Evolutionary conservation across 2,113 vertebrate genomes (phyloP).

Genomic region (Ailurus styani): DNA sequence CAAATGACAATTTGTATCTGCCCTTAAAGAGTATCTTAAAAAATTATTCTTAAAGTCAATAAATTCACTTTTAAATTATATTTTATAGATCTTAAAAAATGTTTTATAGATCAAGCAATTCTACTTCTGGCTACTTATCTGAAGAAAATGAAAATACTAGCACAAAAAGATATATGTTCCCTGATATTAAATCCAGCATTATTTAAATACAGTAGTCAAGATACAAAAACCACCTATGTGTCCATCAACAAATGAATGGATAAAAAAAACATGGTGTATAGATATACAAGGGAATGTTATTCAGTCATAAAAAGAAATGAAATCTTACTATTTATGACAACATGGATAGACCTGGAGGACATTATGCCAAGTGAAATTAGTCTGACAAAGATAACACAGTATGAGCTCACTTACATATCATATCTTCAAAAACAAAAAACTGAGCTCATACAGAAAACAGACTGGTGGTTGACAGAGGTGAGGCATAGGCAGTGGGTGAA

Average conservation of each 20-base stretch:
- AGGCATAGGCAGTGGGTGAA: background rate
- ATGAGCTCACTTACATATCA: background rate
- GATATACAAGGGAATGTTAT: background rate
- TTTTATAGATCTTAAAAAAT: background rate
- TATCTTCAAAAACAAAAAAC: background rate
- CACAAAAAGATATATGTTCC: background rate
- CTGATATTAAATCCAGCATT: background rate
- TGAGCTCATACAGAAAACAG: background rate
- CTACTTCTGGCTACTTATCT: background rate
- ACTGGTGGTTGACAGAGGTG: background rate
- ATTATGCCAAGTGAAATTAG: background rate
- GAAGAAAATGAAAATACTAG: background rate
- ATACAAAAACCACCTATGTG: background rate
- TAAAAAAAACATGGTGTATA: background rate
- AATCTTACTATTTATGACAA: background rate
- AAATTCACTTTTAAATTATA: background rate
- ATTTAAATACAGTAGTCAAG: background rate
- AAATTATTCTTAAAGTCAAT: background rate
- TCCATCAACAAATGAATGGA: background rate
- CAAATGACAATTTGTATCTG: background rate
- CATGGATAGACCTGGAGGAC: background rate
- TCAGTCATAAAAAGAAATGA: background rate
- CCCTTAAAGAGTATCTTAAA: background rate
- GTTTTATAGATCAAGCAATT: background rate
- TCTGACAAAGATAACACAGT: background rate